Conservation (phyloP, 1,140 invertebrate genomes). For the Danaus melanippus region DNA sequence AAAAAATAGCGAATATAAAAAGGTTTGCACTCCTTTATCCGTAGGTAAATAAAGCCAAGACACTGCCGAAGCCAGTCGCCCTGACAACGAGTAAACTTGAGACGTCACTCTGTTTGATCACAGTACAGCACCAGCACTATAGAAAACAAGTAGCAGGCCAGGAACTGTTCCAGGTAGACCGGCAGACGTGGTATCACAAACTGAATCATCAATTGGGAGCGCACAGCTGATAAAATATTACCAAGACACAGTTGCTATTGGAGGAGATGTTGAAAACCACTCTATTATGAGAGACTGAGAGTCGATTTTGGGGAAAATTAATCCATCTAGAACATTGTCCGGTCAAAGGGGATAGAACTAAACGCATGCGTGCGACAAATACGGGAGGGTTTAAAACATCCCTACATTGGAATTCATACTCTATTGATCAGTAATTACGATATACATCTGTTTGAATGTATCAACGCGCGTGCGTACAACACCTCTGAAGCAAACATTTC, state of each 20-base stretch:
- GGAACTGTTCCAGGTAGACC: constrained; percentile 35
- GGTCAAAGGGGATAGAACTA: constrained; percentile 6
- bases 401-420: constrained; percentile 5
- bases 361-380: constrained; percentile 26
- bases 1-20: too few species aligned
- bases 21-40: too few species aligned
- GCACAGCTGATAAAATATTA: constrained; percentile 64
- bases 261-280: constrained; percentile 31
- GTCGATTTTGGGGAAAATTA: constrained; percentile 5
- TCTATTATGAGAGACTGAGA: constrained; percentile 19
- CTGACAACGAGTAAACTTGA: constrained; percentile 19
- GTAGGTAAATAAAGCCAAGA: too few species aligned
- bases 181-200: constrained; percentile 46
- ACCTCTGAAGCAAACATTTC: constrained; percentile 3
- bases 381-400: constrained; percentile 2
- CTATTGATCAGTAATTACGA: constrained; percentile 5
- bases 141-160: constrained; percentile 4
- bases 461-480: constrained; percentile 20
- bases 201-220: constrained; percentile 63
- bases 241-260: constrained; percentile 36
- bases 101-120: constrained; percentile 7
- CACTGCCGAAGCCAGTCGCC: constrained; percentile 20
- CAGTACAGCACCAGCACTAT: constrained; percentile 13
- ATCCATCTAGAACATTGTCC: constrained; percentile 14
- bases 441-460: background rate